Evolutionary conservation across 2,113 vertebrate genomes (phyloP).

Genomic region (Psilopsiagon aymara): DNA sequence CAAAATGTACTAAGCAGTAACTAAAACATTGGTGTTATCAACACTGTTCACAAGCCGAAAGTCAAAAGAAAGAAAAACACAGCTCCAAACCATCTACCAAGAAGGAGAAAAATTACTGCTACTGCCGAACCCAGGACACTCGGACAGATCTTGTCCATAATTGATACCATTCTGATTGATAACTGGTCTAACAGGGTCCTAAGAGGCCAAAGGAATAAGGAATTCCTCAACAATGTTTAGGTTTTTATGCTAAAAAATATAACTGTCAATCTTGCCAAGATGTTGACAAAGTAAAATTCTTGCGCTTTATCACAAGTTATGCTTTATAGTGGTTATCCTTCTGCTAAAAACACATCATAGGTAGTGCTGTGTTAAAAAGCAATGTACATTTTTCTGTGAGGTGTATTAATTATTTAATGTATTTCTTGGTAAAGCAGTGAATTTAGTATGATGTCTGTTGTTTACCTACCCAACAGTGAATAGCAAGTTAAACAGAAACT

Average conservation of each 20-base stretch:
- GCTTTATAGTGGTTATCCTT: not conserved
- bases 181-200: not conserved
- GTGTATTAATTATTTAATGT: not conserved
- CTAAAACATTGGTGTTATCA: no score
- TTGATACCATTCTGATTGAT: not conserved
- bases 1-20: no score
- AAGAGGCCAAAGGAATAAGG: not conserved
- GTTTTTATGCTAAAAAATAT: not conserved
- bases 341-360: not conserved
- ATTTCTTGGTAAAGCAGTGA: not conserved
- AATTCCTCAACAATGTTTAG: not conserved
- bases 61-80: no score
- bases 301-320: not conserved
- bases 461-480: not conserved
- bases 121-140: no score
- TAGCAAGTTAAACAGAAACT: not conserved
- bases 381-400: not conserved
- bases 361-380: not conserved
- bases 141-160: not conserved
- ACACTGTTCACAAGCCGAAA: no score
- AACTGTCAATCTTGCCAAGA: not conserved
- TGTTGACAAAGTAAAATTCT: not conserved
- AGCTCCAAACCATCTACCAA: no score
- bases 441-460: not conserved
- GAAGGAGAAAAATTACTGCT: no score